phyloP scores from a whole-genome alignment of 2,113 vertebrate species.

The Egretta garzetta region DNA sequence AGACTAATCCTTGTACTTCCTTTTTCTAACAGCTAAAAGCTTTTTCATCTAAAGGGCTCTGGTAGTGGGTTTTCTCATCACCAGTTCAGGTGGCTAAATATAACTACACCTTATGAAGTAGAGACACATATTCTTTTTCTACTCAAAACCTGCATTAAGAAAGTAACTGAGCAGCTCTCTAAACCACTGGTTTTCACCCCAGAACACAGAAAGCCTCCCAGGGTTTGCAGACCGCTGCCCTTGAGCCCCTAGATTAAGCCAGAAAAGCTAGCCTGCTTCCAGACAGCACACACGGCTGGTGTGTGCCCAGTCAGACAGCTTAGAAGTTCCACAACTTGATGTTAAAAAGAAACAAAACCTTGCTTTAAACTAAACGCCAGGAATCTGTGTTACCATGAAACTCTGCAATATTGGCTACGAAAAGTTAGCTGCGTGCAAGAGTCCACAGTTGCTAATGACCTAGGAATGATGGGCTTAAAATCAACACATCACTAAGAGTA shows the following conservation, averaged over 20 bases:
- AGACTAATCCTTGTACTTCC: neutral
- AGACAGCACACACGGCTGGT: neutral
- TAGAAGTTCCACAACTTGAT: fast-evolving
- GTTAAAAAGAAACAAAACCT: neutral
- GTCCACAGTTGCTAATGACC: neutral
- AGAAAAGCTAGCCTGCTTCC: neutral
- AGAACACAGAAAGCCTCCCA: neutral
- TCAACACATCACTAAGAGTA: neutral
- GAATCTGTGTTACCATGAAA: neutral
- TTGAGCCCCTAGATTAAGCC: neutral
- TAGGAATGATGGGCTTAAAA: neutral
- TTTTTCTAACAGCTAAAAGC: neutral
- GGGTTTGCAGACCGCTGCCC: neutral
- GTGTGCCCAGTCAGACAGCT: neutral
- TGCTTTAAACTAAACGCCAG: neutral
- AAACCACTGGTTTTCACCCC: neutral
- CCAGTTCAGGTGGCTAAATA: neutral
- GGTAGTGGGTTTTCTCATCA: neutral
- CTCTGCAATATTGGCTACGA: neutral
- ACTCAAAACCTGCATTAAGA: neutral
- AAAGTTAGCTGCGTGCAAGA: neutral
- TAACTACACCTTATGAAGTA: neutral
- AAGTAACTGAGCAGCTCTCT: neutral
- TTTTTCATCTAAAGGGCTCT: neutral
- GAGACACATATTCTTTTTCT: neutral